These are phyloP conservation scores for Sesia bembeciformis DNA, from an alignment of 2,888 invertebrate genomes.

Conservation along the genomic window DNA sequence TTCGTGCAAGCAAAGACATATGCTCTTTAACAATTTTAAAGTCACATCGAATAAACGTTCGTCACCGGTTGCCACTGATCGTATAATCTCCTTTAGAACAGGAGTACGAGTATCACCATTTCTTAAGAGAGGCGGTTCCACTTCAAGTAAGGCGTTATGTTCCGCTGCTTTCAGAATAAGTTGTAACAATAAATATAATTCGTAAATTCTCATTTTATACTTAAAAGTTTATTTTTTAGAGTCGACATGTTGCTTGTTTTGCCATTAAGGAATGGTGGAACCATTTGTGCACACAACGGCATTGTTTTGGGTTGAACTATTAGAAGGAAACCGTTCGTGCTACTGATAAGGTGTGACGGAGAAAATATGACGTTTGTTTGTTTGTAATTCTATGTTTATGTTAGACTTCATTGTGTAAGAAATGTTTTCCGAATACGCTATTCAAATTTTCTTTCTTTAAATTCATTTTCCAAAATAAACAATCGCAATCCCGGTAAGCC, in stretches of 20 bases:
- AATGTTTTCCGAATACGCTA: too few species aligned
- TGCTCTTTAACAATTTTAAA: constrained; percentile 41
- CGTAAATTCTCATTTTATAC: constrained; percentile 34
- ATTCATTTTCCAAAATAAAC: too few species aligned
- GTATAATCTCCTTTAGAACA: constrained; percentile 35
- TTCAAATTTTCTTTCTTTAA: too few species aligned
- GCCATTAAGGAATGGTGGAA: constrained; percentile 13
- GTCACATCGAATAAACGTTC: constrained; percentile 43
- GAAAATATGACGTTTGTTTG: too few species aligned
- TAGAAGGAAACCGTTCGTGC: too few species aligned
- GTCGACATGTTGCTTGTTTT: constrained; percentile 34
- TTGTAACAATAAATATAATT: constrained; percentile 13
- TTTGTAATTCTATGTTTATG: too few species aligned
- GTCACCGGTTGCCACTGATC: constrained; percentile 40
- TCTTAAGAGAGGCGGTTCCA: constrained; percentile 6
- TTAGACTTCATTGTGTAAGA: too few species aligned
- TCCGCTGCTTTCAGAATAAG: constrained; percentile 14
- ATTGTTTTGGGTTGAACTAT: too few species aligned
- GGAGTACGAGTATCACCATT: constrained; percentile 3
- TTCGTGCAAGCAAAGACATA: constrained; percentile 50
- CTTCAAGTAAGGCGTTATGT: constrained; percentile 18
- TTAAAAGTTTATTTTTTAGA: constrained; percentile 22
- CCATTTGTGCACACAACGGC: constrained; percentile 29
- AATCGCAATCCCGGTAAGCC: too few species aligned
- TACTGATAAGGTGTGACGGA: too few species aligned